phyloP scores from a whole-genome alignment of 2,797 vertebrate species.

The Lindbergichthys nudifrons region DNA sequence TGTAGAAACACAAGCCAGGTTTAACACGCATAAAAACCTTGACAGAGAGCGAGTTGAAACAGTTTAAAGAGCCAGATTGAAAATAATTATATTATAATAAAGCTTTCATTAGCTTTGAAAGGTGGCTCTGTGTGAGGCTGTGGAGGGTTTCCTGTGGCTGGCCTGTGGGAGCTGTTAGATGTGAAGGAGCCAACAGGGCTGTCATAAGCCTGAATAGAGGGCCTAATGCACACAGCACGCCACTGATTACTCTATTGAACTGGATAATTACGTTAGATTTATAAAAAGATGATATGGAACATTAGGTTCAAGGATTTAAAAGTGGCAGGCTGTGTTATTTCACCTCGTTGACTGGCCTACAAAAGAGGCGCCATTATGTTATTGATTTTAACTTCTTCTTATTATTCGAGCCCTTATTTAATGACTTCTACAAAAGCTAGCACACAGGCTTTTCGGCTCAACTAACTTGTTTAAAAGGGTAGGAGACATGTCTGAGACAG shows the following conservation, averaged over 20 bases:
- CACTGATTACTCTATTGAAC: conserved; percentile 68
- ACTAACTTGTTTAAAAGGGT: background rate
- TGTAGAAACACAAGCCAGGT: conserved; percentile 45
- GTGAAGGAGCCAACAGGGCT: conserved; percentile 58
- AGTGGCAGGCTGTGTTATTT: conserved; percentile 44
- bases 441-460: background rate
- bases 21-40: conserved; percentile 32
- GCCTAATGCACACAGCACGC: conserved; percentile 59
- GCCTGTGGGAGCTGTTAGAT: conserved; percentile 64
- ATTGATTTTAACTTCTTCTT: conserved; percentile 19
- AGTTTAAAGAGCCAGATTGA: conserved; percentile 57
- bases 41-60: conserved; percentile 22
- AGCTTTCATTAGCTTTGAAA: conserved; percentile 80
- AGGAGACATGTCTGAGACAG: background rate
- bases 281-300: conserved; percentile 52
- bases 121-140: conserved; percentile 75
- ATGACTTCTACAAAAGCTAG: background rate
- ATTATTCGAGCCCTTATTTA: background rate
- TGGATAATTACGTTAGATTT: conserved; percentile 67
- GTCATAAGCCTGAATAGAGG: conserved; percentile 56
- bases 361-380: conserved; percentile 27
- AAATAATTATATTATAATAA: conserved; percentile 79
- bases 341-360: conserved; percentile 29
- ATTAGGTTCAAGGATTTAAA: conserved; percentile 45
- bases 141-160: conserved; percentile 62